Conservation (phyloP, 1,140 invertebrate genomes). For the Limonius californicus region DNA sequence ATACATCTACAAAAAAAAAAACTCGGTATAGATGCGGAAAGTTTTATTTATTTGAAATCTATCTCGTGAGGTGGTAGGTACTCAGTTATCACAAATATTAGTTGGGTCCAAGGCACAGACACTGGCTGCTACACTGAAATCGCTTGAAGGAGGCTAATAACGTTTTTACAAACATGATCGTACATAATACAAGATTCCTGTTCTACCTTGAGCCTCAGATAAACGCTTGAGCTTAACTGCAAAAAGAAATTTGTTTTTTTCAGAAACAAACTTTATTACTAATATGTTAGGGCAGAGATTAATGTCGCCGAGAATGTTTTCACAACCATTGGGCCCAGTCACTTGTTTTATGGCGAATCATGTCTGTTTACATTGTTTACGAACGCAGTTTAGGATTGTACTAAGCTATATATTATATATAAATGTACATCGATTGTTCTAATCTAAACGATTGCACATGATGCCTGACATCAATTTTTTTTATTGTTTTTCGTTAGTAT, state of each 20-base stretch:
- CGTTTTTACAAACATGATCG: neutral
- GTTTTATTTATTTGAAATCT: slow-evolving; percentile 36
- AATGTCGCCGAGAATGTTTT: too few species aligned
- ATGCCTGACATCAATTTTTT: slow-evolving; percentile 11
- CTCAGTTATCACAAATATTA: slow-evolving; percentile 43
- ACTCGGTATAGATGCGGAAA: slow-evolving; percentile 36
- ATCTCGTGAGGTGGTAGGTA: slow-evolving; percentile 41
- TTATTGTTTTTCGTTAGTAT: slow-evolving; percentile 7
- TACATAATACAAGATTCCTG: neutral
- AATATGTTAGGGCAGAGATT: too few species aligned
- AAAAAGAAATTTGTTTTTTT: too few species aligned
- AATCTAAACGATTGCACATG: slow-evolving; percentile 15
- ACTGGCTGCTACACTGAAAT: slow-evolving; percentile 34
- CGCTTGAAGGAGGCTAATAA: slow-evolving; percentile 13
- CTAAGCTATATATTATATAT: slow-evolving; percentile 2
- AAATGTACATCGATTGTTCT: slow-evolving; percentile 10
- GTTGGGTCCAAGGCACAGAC: slow-evolving; percentile 42
- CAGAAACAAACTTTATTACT: too few species aligned
- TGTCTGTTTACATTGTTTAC: slow-evolving; percentile 4
- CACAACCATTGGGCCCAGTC: too few species aligned
- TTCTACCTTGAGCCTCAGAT: too few species aligned
- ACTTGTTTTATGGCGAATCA: neutral
- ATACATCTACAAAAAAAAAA: too few species aligned
- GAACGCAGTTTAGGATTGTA: slow-evolving; percentile 3
- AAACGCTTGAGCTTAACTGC: too few species aligned